These are phyloP conservation scores for Gadopsis bispinosus DNA, from an alignment of 2,797 vertebrate species.

Conservation along the genomic window DNA sequence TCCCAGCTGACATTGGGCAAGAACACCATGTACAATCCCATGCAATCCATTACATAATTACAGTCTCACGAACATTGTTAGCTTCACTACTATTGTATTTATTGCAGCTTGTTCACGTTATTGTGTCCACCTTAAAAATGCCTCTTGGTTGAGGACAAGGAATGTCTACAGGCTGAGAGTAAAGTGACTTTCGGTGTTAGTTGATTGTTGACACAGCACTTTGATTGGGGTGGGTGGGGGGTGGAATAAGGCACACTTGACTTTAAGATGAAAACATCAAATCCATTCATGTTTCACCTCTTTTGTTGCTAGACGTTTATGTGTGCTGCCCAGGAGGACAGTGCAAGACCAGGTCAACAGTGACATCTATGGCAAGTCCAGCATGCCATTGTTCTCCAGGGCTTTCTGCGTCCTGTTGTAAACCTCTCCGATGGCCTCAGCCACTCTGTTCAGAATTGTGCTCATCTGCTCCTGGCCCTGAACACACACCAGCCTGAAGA, in stretches of 20 bases:
- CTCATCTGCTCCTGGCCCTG: conserved; percentile 78
- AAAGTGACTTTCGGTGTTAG: conserved; percentile 19
- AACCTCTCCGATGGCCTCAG: conserved; percentile 79
- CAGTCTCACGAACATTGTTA: neutral
- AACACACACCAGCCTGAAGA: conserved; percentile 85
- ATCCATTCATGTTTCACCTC: conserved; percentile 4
- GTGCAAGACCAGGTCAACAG: conserved; percentile 32
- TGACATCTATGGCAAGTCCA: conserved; percentile 84
- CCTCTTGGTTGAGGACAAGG: conserved; percentile 20
- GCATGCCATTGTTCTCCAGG: conserved; percentile 83
- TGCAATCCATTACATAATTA: conserved; percentile 8
- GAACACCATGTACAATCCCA: conserved; percentile 1
- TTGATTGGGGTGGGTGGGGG: conserved; percentile 34
- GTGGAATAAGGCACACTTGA: conserved; percentile 15
- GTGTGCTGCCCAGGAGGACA: conserved; percentile 1
- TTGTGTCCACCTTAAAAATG: conserved; percentile 35
- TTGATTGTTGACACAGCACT: conserved; percentile 66
- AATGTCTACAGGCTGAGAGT: conserved; percentile 38
- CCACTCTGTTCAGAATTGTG: conserved; percentile 76
- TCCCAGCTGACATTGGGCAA: too few relatives aligned
- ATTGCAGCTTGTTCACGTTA: conserved; percentile 14
- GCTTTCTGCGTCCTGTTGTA: conserved; percentile 86
- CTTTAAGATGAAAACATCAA: conserved; percentile 1
- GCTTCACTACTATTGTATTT: neutral
- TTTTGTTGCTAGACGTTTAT: neutral